A percentile compares a stretch with the other conserved stretches of the same genome.
Conservation (phyloP, 1,140 invertebrate genomes). For the Drosophila nebulosa region DNA sequence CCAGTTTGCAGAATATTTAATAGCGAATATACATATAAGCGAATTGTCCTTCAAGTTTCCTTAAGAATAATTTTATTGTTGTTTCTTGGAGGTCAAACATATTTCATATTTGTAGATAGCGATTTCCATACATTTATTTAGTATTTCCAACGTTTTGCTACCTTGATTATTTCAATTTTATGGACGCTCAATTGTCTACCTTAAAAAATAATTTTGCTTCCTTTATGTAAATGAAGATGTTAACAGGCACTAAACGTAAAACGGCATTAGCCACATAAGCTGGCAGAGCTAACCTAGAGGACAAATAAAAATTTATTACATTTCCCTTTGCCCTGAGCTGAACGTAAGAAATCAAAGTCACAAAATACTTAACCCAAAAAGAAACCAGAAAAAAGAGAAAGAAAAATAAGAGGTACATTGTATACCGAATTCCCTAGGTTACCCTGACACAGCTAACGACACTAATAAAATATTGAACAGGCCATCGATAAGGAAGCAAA, state of each 20-base stretch:
- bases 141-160: neutral
- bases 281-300: constrained; percentile 26
- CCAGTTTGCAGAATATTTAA: too few species aligned
- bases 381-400: neutral
- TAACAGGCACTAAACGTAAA: constrained; percentile 33
- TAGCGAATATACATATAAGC: too few species aligned
- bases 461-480: constrained; percentile 79
- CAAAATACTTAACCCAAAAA: constrained; percentile 19
- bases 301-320: constrained; percentile 68
- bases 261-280: constrained; percentile 1
- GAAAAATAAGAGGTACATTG: constrained; percentile 4
- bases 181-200: constrained; percentile 48
- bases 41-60: too few species aligned
- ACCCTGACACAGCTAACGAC: constrained; percentile 49
- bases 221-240: constrained; percentile 39
- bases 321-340: neutral
- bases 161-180: neutral
- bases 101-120: neutral
- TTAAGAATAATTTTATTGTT: neutral
- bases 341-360: constrained; percentile 58
- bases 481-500: constrained; percentile 73
- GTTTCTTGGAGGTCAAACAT: neutral
- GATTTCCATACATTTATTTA: neutral
- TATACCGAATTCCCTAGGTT: neutral
- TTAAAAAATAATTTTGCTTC: constrained; percentile 3